Evolutionary conservation across 2,797 vertebrate species (phyloP), one percentile per base, ranked within the genome.

Genomic region (Phaenicophaeus curvirostris): DNA sequence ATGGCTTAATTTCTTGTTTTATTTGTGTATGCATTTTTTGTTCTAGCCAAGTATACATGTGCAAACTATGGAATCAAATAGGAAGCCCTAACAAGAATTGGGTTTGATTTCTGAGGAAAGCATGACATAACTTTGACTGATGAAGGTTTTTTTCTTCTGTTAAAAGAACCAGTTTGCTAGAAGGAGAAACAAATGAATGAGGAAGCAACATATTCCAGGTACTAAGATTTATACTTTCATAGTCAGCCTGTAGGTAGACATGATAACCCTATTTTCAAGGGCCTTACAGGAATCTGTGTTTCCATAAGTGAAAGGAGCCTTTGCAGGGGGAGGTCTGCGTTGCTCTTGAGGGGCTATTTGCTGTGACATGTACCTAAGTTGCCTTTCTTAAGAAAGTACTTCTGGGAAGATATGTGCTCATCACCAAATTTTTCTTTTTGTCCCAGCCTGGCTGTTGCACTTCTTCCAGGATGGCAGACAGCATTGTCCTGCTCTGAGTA

Each of bases 401-500:
- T 39, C 39, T 6, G 37, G 79, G 65, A 71, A 55, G 30, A 11
- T 5, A 1, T 15, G 27, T 0, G 0, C 42, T 54, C 19, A 21
- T 28, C 28, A 8, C 4, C 3, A 10, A n/a, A 5, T 7, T 18
- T 31, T 31, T 9, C 19, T 33, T 15, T 37, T 12, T 39, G 9
- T n/a, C 30, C 18, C 53, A 23, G 11, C 55, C 35, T 85, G 44
- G 33, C 55, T 61, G 13, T 8, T 55, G 28, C 30, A 15, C 15
- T 77, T 77, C 39, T 81, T 54, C 55, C 37, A 46, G 50, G 19
- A 37, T 5, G 14, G 46, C 31, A 31, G 23, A 27, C n/a, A 68
- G 21, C 41, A 27, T 37, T 77, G 4, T 65, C 51, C 61, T 65
- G 11, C 20, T 41, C 55, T 23, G 31, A 48, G 57, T 9, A 28